Evolutionary conservation across 1,140 invertebrate genomes (phyloP).

Genomic region (Listronotus oregonensis): DNA sequence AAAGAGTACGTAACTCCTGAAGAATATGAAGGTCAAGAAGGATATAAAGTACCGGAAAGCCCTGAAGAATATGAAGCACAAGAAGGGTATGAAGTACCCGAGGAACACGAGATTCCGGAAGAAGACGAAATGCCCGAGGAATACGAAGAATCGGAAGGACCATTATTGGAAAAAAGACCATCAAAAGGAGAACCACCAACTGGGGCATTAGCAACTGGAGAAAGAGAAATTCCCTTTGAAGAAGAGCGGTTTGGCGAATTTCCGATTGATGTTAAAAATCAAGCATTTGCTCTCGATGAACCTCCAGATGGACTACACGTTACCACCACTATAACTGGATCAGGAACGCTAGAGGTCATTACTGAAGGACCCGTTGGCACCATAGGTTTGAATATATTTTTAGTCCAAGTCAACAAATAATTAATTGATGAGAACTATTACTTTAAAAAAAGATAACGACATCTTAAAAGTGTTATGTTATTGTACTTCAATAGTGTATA

Average conservation of each 20-base stretch:
- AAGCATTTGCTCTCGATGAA: conserved; percentile 30
- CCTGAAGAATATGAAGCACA: background rate
- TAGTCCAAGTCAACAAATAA: background rate
- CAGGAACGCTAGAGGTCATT: conserved; percentile 47
- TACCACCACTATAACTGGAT: conserved; percentile 44
- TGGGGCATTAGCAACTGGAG: background rate
- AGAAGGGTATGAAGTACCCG: background rate
- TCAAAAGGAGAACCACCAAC: background rate
- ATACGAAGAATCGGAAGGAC: background rate
- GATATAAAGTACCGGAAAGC: background rate
- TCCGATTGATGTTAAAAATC: conserved; percentile 36
- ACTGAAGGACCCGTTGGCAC: conserved; percentile 48
- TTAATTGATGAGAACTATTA: background rate
- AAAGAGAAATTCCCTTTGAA: conserved; percentile 16
- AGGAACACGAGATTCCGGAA: background rate
- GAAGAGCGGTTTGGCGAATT: conserved; percentile 26
- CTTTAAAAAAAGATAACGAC: no score
- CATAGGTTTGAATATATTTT: conserved; percentile 17
- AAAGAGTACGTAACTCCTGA: background rate
- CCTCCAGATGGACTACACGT: conserved; percentile 38
- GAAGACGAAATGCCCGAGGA: background rate
- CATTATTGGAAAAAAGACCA: no score
- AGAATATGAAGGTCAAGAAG: background rate
- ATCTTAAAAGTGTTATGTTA: no score
- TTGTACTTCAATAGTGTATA: no score